phyloP scores from a whole-genome alignment of 2,888 invertebrate species.

The Brachynemurus nebulosus region DNA sequence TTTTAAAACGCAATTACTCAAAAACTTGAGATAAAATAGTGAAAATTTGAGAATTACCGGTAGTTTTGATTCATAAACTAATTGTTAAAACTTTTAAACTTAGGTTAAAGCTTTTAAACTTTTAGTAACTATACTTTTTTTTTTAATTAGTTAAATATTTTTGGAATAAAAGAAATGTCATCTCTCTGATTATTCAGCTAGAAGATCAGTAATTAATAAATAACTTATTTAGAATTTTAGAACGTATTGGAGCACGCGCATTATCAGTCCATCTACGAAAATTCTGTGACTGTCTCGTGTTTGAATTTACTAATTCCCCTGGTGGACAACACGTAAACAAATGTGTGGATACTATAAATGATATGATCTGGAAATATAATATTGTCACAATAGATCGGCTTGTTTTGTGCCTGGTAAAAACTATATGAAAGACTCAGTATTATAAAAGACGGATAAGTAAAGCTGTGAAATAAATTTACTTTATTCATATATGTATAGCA shows the following conservation, averaged over 20 bases:
- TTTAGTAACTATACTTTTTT: background rate
- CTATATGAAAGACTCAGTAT: too few relatives aligned
- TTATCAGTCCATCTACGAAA: slow-evolving; percentile 83
- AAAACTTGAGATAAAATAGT: too few relatives aligned
- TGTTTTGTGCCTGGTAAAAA: slow-evolving; percentile 72
- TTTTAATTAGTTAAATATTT: background rate
- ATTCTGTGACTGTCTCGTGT: slow-evolving; percentile 88
- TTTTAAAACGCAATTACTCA: too few relatives aligned
- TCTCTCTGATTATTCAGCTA: background rate
- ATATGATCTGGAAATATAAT: slow-evolving; percentile 96
- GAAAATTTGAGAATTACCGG: too few relatives aligned
- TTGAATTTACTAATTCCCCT: slow-evolving; percentile 80
- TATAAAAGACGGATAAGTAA: too few relatives aligned
- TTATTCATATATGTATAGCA: too few relatives aligned
- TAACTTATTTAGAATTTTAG: slow-evolving; percentile 56
- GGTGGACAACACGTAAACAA: slow-evolving; percentile 85
- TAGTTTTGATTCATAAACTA: too few relatives aligned
- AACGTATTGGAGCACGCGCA: slow-evolving; percentile 84
- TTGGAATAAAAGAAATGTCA: too few relatives aligned
- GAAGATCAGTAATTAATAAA: too few relatives aligned
- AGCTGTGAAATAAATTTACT: too few relatives aligned
- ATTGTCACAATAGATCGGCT: slow-evolving; percentile 89
- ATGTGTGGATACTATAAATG: slow-evolving; percentile 88
- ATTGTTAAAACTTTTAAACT: background rate
- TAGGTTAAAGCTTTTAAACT: background rate